phyloP scores from a whole-genome alignment of 92 coral and sea anemone genomes.

The Actinostola sp. region DNA sequence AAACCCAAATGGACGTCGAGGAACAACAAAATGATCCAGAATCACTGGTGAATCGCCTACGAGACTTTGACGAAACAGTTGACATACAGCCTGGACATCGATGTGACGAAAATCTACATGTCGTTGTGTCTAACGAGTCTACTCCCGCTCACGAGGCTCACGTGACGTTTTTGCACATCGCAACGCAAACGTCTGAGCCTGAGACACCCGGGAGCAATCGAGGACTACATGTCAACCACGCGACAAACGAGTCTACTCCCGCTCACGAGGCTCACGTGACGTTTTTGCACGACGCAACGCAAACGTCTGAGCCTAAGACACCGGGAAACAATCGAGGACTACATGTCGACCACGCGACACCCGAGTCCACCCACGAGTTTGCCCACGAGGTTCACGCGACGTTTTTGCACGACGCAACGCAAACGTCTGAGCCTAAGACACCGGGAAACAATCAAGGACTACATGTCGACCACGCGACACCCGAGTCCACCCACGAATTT shows the following conservation, averaged over 20 bases:
- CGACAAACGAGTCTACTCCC: too few species aligned
- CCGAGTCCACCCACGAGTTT: neutral
- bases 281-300: neutral
- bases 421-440: neutral
- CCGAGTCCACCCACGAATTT: too few species aligned
- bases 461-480: neutral
- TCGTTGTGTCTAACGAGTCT: neutral
- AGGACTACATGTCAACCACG: neutral
- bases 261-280: too few species aligned
- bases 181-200: neutral
- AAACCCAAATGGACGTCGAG: too few species aligned
- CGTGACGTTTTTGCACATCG: slow-evolving; percentile 13
- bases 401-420: neutral
- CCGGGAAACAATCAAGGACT: neutral
- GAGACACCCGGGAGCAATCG: too few species aligned
- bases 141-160: neutral
- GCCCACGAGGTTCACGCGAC: neutral
- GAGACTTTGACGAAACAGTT: neutral
- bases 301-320: neutral
- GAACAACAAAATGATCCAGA: neutral
- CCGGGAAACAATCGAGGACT: neutral
- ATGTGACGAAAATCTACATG: slow-evolving; percentile 6
- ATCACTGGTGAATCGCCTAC: slow-evolving; percentile 1
- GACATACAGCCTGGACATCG: neutral
- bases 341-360: too few species aligned